phyloP scores from a whole-genome alignment of 2,888 invertebrate species.

The Drosophila pegasa region DNA sequence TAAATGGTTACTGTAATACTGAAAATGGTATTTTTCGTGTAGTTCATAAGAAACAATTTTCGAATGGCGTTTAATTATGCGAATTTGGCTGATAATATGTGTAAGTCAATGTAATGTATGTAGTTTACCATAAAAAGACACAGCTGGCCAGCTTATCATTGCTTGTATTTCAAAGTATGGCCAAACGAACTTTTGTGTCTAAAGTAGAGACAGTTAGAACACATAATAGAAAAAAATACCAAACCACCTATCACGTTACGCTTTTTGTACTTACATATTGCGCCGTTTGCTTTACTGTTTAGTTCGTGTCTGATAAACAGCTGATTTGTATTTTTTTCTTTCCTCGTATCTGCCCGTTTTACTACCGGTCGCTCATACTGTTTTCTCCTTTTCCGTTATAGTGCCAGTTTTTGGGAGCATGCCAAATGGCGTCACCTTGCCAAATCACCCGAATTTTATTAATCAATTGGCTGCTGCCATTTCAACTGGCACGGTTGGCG shows the following conservation, averaged over 20 bases:
- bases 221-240: constrained; percentile 43
- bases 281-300: constrained; percentile 46
- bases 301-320: constrained; percentile 36
- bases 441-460: constrained; percentile 80
- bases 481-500: constrained; percentile 50
- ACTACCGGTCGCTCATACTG: constrained; percentile 10
- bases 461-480: constrained; percentile 82
- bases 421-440: constrained; percentile 68
- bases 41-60: constrained; percentile 21
- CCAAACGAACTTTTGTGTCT: background rate
- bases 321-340: constrained; percentile 48
- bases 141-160: background rate
- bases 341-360: background rate
- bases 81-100: constrained; percentile 77
- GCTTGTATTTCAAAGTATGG: too few species aligned
- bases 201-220: constrained; percentile 2
- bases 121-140: background rate
- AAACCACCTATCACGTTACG: constrained; percentile 34
- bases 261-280: constrained; percentile 34
- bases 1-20: constrained; percentile 22
- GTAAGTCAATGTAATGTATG: constrained; percentile 62
- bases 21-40: constrained; percentile 42
- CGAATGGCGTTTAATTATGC: constrained; percentile 79
- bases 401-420: constrained; percentile 76
- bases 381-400: constrained; percentile 28